Base-by-base conservation (phyloP, 2,797 vertebrate genomes). In the Crypturellus tataupa region DNA sequence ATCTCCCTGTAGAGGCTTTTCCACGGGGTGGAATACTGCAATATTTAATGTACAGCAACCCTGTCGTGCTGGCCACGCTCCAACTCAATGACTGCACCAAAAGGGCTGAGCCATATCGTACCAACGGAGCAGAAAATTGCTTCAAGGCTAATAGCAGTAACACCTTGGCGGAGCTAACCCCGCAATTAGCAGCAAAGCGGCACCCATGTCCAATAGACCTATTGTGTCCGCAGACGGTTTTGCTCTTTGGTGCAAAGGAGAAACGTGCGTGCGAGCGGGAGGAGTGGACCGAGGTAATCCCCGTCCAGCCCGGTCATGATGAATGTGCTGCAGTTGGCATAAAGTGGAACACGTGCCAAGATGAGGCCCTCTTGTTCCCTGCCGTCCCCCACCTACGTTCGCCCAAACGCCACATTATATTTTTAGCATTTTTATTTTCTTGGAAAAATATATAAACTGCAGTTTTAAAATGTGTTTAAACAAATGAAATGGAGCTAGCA, bases 111-210 rank as follows among this genome's bases (percentile, higher is more conserved):
- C 42, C 95, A 62, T 67, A 58, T 71, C 93, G 92, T 85, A 60
- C 85, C 96, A 97, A 80, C 40, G 94, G 94, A 97, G 95, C 97
- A 97, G 95, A 97, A 97, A 96, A 97, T 97, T 91, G 95, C 93
- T 97, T 60, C 96, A 93, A 95, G 95, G 95, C 95, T 92, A 69
- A 72, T 84, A 20, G 94, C 96, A 94, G 95, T 46, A 89, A 53
- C 95, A 92, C 94, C 93, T 94, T 68, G 37, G 85, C n/a, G 5
- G 70, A 60, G 86, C 85, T 76, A 84, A 60, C 46, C 21, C 73
- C 79, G 94, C 23, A 93, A 95, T 94, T 84, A 94, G 95, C 90
- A 63, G 25, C 21, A 85, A 81, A 92, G 91, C 92, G 80, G 84
- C 80, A 85, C 86, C 96, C 93, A 80, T 55, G 88, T 88, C 96